phyloP scores from a whole-genome alignment of 2,888 invertebrate genomes.

The Pocota personata region DNA sequence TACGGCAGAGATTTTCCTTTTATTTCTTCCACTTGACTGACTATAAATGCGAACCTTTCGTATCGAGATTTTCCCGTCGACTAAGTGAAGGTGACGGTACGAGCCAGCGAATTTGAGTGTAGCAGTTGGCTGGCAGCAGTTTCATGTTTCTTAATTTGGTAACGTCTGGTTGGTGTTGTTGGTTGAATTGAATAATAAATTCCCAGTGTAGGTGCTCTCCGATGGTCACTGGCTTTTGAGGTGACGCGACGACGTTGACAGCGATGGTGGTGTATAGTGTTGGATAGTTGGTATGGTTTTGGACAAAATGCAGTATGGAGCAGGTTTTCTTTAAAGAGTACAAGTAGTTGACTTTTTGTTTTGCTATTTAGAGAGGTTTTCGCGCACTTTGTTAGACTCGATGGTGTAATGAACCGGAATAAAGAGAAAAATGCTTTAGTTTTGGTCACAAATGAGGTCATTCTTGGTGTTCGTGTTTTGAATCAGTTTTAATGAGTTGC shows the following conservation, averaged over 20 bases:
- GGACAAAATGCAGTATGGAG: slow-evolving; percentile 40
- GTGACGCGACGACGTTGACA: neutral
- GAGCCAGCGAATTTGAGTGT: slow-evolving; percentile 43
- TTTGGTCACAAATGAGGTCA: slow-evolving; percentile 62
- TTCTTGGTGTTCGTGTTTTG: slow-evolving; percentile 55
- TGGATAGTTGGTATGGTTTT: slow-evolving; percentile 11
- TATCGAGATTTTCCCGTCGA: slow-evolving; percentile 64
- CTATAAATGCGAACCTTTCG: slow-evolving; percentile 53
- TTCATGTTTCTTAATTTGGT: slow-evolving; percentile 68
- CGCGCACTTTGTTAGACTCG: slow-evolving; percentile 13
- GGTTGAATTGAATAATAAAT: slow-evolving; percentile 34
- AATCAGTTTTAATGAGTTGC: slow-evolving; percentile 46
- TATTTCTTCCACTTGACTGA: neutral
- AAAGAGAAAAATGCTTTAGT: slow-evolving; percentile 19
- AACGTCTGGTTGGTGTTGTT: slow-evolving; percentile 13
- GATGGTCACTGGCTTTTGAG: slow-evolving; percentile 54
- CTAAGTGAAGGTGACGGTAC: slow-evolving; percentile 56
- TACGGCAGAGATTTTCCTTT: neutral
- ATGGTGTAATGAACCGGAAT: slow-evolving; percentile 24
- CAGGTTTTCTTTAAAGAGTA: slow-evolving; percentile 32
- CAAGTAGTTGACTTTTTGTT: slow-evolving; percentile 8
- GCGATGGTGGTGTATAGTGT: neutral
- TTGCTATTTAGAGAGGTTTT: slow-evolving; percentile 11
- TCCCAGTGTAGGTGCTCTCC: slow-evolving; percentile 63
- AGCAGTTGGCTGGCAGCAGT: neutral